These are phyloP conservation scores for Lochmaea capreae DNA, from an alignment of 2,888 invertebrate genomes.

Conservation along the genomic window DNA sequence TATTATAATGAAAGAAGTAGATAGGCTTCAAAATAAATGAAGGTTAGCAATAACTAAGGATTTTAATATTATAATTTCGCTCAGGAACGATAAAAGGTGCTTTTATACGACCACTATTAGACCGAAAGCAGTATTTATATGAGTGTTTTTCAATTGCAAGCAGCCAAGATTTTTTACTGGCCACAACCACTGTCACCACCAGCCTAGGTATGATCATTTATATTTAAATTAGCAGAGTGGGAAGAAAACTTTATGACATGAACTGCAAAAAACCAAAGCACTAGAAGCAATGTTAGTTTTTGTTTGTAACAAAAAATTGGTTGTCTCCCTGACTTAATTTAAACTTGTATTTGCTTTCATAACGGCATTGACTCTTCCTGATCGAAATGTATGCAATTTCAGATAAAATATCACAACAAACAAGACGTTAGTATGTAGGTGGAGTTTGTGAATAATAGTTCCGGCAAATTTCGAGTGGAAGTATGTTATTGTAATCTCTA, in stretches of 20 bases:
- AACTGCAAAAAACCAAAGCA: not conserved
- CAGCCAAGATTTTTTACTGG: too few relatives aligned
- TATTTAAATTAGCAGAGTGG: too few relatives aligned
- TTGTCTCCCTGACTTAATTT: slow-evolving; percentile 11
- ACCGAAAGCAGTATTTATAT: not conserved
- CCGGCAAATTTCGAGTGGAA: slow-evolving; percentile 11
- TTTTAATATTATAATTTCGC: not conserved
- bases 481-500: slow-evolving; percentile 13
- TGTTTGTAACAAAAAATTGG: not conserved
- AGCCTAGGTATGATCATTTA: too few relatives aligned
- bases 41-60: not conserved
- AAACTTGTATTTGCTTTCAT: slow-evolving; percentile 18
- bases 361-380: slow-evolving; percentile 18
- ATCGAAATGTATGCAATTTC: slow-evolving; percentile 30
- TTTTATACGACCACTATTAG: not conserved
- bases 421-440: slow-evolving; percentile 26
- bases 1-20: too few relatives aligned
- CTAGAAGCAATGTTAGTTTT: not conserved
- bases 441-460: slow-evolving; percentile 26
- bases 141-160: too few relatives aligned
- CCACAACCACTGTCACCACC: too few relatives aligned
- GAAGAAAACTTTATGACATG: too few relatives aligned
- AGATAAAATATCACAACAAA: slow-evolving; percentile 31
- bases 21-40: too few relatives aligned
- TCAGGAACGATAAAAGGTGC: not conserved